Evolutionary conservation across 2,113 vertebrate species (phyloP).

Genomic region (Chionodraco myersi): DNA sequence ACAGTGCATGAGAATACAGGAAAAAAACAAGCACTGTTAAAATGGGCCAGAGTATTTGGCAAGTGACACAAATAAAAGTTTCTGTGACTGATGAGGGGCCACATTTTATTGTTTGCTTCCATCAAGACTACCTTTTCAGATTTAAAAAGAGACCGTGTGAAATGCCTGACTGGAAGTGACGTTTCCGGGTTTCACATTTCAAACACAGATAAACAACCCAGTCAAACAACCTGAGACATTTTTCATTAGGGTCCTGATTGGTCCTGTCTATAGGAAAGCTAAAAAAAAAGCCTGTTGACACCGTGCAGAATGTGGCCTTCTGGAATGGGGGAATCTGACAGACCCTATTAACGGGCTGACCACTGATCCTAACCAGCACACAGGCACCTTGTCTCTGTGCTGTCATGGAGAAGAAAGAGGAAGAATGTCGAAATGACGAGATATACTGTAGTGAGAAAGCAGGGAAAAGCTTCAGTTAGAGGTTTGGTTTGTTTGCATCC

Average conservation of each 20-base stretch:
- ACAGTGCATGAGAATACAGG: conserved; percentile 18
- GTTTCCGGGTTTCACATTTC: conserved; percentile 18
- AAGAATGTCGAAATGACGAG: not conserved
- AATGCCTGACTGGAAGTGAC: conserved; percentile 20
- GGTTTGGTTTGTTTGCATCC: not conserved
- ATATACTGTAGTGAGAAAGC: not conserved
- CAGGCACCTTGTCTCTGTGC: conserved; percentile 3
- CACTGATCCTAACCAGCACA: conserved; percentile 28
- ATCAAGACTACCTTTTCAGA: conserved; percentile 3
- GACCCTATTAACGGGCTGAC: conserved; percentile 34
- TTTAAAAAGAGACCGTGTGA: conserved; percentile 28
- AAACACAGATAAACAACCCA: not conserved
- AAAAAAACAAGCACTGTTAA: conserved; percentile 10
- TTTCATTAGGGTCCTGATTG: conserved; percentile 36
- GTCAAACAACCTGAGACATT: conserved; percentile 15
- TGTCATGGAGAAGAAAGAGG: conserved; percentile 24
- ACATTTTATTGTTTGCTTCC: conserved; percentile 4
- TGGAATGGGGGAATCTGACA: conserved; percentile 47
- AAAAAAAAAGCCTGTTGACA: conserved; percentile 39
- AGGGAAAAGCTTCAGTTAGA: not conserved
- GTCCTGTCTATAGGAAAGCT: conserved; percentile 10
- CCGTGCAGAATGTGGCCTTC: conserved; percentile 19
- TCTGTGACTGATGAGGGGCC: conserved; percentile 28
- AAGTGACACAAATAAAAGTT: conserved; percentile 25
- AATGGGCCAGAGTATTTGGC: conserved; percentile 21